Percentiles rank a stretch among this genome's conserved stretches.
Conservation (phyloP, 2,797 vertebrate species). For the Calcarius lapponicus region DNA sequence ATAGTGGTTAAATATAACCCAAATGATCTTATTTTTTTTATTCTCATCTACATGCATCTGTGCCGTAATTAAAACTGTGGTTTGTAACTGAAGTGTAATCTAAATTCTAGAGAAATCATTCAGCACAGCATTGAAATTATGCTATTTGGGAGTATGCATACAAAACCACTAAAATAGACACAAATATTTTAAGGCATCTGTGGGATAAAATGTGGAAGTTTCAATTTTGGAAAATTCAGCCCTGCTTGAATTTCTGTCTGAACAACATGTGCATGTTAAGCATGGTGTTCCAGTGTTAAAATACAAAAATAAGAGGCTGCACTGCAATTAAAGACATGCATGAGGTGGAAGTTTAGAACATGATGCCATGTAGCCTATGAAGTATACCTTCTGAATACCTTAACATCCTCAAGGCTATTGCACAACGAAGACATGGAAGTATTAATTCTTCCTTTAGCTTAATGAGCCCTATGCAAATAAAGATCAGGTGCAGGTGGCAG, state of each 20-base stretch:
- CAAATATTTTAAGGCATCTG: constrained; percentile 23
- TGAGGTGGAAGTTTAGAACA: neutral
- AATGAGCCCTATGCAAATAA: neutral
- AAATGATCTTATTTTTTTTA: neutral
- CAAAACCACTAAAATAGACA: neutral
- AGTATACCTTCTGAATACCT: neutral
- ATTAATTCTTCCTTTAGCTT: neutral
- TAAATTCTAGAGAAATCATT: neutral
- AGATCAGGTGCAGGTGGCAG: neutral
- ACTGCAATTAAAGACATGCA: neutral
- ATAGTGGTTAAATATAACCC: neutral
- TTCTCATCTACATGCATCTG: neutral
- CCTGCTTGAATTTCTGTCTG: neutral
- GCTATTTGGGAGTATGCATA: neutral
- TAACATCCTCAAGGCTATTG: neutral
- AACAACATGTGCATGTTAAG: neutral
- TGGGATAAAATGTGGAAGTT: neutral
- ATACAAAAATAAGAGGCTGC: neutral
- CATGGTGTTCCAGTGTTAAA: neutral
- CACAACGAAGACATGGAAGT: neutral
- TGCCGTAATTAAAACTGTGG: neutral
- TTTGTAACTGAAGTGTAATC: neutral
- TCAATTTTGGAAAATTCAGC: neutral
- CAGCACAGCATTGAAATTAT: neutral
- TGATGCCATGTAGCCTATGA: neutral